phyloP scores from a whole-genome alignment of 1,140 invertebrate species.

The Lamellibrachia luymesi region DNA sequence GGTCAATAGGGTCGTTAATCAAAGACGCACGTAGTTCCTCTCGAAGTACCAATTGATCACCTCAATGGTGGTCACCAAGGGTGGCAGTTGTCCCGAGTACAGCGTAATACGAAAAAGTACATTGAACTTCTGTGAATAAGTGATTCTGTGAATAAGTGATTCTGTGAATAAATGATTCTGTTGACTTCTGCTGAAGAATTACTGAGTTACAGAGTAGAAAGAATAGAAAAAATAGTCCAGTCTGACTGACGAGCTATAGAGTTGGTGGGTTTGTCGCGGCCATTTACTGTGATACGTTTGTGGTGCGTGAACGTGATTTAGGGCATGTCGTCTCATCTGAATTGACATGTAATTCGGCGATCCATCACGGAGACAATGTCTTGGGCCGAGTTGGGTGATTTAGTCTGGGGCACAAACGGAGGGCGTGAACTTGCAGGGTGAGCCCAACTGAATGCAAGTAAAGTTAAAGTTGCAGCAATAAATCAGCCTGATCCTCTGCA shows the following conservation, averaged over 20 bases:
- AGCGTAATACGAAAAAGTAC: neutral
- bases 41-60: neutral
- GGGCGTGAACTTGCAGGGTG: neutral
- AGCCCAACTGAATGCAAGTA: neutral
- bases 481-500: neutral
- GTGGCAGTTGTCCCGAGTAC: neutral
- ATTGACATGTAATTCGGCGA: neutral
- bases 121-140: neutral
- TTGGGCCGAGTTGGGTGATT: neutral
- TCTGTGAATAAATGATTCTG: neutral
- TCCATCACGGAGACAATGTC: neutral
- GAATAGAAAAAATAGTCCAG: neutral
- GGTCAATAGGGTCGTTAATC: neutral
- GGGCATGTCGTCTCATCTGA: neutral
- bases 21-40: neutral
- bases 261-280: no score
- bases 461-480: neutral
- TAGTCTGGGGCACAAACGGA: neutral
- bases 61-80: neutral
- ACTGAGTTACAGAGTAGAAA: neutral
- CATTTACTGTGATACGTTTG: neutral
- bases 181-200: neutral
- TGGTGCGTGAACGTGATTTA: neutral
- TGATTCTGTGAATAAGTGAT: neutral
- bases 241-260: neutral